These are phyloP conservation scores for Pelvicachromis taeniatus DNA, from an alignment of 2,113 vertebrate genomes.

Conservation along the genomic window DNA sequence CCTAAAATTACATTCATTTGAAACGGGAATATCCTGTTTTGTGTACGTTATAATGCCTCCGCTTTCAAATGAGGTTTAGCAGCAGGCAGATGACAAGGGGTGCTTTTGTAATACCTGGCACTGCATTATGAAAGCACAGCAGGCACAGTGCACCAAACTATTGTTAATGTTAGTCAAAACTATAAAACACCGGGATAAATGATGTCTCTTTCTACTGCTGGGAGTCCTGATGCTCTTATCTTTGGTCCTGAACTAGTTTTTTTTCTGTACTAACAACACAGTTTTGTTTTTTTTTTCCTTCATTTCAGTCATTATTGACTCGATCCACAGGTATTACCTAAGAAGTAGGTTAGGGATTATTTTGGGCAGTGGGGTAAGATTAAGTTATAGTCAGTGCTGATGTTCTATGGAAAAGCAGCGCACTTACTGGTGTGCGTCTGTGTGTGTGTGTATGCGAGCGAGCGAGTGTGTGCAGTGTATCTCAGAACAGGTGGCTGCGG, in stretches of 20 bases:
- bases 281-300: constrained; percentile 1
- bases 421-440: neutral
- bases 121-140: constrained; percentile 28
- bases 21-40: neutral
- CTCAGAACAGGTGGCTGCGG: constrained; percentile 59
- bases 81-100: constrained; percentile 4
- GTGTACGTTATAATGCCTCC: neutral
- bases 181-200: constrained; percentile 23
- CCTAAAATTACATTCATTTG: neutral
- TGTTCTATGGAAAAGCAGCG: constrained; percentile 5
- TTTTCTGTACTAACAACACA: neutral
- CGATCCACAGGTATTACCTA: constrained; percentile 48
- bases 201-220: neutral
- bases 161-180: constrained; percentile 32
- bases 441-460: neutral
- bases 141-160: neutral
- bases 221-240: constrained; percentile 33
- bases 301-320: constrained; percentile 48
- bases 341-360: constrained; percentile 49
- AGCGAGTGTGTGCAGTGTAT: neutral
- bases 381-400: neutral
- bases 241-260: neutral
- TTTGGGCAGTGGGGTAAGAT: constrained; percentile 1
- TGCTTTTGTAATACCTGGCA: constrained; percentile 28
- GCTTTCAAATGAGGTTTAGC: constrained; percentile 35